These are phyloP conservation scores for Drosophila lacicola DNA, from an alignment of 2,888 invertebrate species.

Conservation along the genomic window DNA sequence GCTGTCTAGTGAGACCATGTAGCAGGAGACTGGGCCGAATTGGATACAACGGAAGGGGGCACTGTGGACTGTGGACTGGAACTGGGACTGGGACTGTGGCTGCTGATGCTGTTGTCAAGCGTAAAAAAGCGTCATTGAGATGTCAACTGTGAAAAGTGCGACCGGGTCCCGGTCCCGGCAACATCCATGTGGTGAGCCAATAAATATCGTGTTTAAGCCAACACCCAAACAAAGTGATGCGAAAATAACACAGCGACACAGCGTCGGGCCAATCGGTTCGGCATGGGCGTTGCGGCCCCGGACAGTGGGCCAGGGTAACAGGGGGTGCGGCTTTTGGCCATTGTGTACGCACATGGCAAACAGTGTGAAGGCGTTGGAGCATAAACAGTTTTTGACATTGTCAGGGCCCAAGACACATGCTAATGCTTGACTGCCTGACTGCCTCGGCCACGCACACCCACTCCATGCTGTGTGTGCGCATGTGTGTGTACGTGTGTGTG, in stretches of 20 bases:
- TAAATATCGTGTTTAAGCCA: slow-evolving; percentile 81
- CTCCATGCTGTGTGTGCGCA: slow-evolving; percentile 6
- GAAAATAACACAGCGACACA: slow-evolving; percentile 52
- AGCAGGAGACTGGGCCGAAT: background rate
- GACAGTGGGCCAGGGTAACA: background rate
- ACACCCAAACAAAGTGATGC: slow-evolving; percentile 74
- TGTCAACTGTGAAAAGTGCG: slow-evolving; percentile 78
- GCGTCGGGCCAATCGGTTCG: slow-evolving; percentile 37
- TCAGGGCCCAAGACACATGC: slow-evolving; percentile 75
- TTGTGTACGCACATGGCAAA: slow-evolving; percentile 68
- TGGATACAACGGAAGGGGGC: slow-evolving; percentile 3
- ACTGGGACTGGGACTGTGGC: background rate
- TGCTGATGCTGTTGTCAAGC: slow-evolving; percentile 46
- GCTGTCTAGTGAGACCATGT: slow-evolving; percentile 1
- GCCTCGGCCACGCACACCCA: slow-evolving; percentile 18
- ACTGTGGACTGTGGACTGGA: background rate
- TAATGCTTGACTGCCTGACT: slow-evolving; percentile 61
- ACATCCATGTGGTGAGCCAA: slow-evolving; percentile 70
- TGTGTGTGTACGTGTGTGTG: slow-evolving; percentile 14
- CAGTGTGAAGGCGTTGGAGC: slow-evolving; percentile 75
- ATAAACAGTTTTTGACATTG: slow-evolving; percentile 81
- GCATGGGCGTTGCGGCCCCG: background rate
- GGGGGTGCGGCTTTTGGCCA: slow-evolving; percentile 27
- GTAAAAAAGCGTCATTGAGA: slow-evolving; percentile 68
- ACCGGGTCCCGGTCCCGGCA: slow-evolving; percentile 34